Percentiles rank a stretch among this genome's conserved stretches.
These are phyloP conservation scores for Perca fluviatilis DNA, from an alignment of 2,113 vertebrate genomes.

Conservation along the genomic window DNA sequence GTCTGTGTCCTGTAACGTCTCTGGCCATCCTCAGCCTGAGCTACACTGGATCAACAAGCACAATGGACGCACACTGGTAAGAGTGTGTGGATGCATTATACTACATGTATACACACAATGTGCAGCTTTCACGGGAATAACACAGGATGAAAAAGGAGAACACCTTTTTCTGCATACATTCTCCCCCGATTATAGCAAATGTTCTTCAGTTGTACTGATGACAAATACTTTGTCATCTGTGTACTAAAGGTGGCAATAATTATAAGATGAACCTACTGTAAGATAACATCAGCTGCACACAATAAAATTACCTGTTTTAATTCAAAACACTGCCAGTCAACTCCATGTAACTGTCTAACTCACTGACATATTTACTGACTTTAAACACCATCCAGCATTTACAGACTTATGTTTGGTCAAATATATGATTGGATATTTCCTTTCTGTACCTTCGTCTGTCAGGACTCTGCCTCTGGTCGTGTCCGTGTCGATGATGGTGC, in stretches of 20 bases:
- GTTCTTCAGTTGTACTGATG: no score
- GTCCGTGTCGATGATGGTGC: slow-evolving; percentile 45
- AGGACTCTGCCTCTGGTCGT: slow-evolving; percentile 57
- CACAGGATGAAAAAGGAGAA: no score
- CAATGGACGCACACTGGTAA: slow-evolving; percentile 53
- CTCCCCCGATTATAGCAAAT: no score
- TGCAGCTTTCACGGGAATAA: no score
- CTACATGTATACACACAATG: no score
- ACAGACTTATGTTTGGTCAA: background rate
- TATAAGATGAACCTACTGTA: no score
- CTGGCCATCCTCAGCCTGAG: slow-evolving; percentile 80
- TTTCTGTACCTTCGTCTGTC: background rate
- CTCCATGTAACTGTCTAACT: background rate
- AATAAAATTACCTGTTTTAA: background rate
- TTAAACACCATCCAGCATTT: background rate
- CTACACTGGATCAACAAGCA: slow-evolving; percentile 81
- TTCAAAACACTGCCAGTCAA: background rate
- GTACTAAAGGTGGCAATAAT: no score
- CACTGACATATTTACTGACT: background rate
- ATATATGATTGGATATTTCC: background rate
- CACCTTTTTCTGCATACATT: no score
- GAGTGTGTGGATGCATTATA: no score
- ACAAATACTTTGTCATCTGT: no score
- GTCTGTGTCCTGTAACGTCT: slow-evolving; percentile 80
- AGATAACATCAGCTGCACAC: background rate